Evolutionary conservation across 2,888 invertebrate genomes (phyloP).

Genomic region (Notodonta ziczac): DNA sequence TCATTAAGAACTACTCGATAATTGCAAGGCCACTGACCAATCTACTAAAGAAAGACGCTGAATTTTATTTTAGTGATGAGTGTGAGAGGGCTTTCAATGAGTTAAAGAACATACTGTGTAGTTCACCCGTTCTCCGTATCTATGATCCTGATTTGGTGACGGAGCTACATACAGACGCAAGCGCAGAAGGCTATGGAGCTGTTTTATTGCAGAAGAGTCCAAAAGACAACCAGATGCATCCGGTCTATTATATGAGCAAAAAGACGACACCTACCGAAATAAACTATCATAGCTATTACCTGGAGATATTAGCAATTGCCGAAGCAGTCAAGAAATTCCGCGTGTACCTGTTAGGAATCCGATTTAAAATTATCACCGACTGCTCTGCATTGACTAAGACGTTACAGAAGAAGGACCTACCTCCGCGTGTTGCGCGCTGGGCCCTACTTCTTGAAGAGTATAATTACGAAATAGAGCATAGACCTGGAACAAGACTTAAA

Average conservation of each 20-base stretch:
- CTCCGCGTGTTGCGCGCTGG: constrained; percentile 34
- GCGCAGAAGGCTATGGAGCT: constrained; percentile 2
- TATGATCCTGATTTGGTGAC: constrained; percentile 22
- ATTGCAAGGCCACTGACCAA: too few species aligned
- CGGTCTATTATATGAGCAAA: constrained; percentile 16
- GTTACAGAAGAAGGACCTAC: constrained; percentile 30
- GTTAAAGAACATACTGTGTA: constrained; percentile 23
- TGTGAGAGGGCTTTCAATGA: constrained; percentile 18
- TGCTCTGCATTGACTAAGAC: constrained; percentile 20
- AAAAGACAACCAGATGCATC: constrained; percentile 6
- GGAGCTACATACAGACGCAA: constrained; percentile 34
- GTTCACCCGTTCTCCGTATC: constrained; percentile 18
- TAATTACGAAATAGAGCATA: constrained; percentile 31
- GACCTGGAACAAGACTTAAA: constrained; percentile 27
- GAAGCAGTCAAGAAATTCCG: constrained; percentile 32
- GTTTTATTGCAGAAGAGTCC: constrained; percentile 9
- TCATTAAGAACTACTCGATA: too few species aligned
- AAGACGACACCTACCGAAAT: constrained; percentile 18
- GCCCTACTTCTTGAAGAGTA: constrained; percentile 28
- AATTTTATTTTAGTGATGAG: constrained; percentile 19
- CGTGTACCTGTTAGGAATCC: constrained; percentile 29
- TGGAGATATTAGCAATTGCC: constrained; percentile 30
- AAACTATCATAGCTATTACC: constrained; percentile 29
- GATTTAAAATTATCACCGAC: constrained; percentile 19
- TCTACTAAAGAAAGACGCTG: too few species aligned